Evolutionary conservation across 2,888 invertebrate genomes (phyloP), one percentile per base, ranked within the genome.

Genomic region (Adelphocoris suturalis): DNA sequence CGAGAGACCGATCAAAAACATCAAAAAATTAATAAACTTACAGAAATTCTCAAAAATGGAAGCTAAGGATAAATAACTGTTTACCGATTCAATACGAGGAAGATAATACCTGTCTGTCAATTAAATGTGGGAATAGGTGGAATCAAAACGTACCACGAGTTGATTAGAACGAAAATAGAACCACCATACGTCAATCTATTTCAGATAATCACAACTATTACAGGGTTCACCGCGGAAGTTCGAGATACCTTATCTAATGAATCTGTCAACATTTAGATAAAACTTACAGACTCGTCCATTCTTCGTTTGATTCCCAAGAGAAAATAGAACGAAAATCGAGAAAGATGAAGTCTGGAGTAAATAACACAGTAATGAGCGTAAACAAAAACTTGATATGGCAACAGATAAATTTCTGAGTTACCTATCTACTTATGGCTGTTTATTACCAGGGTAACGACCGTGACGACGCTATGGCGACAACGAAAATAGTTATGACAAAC

Each of bases 281-380:
- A 55, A 78, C 76, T 55, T 57, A 89, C 28, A 28, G 27, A 19
- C 14, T 57, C 68, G 57, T 68, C 86, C 68, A 86, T 61, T n/a
- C 37, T 86, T 86, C 19, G 14, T 19, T 48, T n/a, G 57, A n/a
- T 16, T n/a, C 57, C 19, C 28, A 84, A 55, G 13, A 55, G 19
- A 47, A 3, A 28, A 37, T 48, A 84, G 3, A 19, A 9, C n/a
- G 28, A 52, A 19, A 55, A 57, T 27, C 61, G 28, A 78, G 19
- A n/a, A 14, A 0, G 37, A 37, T n/a, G 16, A 78, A 80, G 37
- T 37, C 37, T 37, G 37, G 37, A 37, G 37, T 7, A 37, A 37
- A 37, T 37, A 37, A 37, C 37, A 52, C 52, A 3, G 52, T 52
- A 52, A 37, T 52, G 16, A 52, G 14, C 1, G 52, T 52, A 52